phyloP scores from a whole-genome alignment of 2,797 vertebrate genomes.

The Loriculus beryllinus region DNA sequence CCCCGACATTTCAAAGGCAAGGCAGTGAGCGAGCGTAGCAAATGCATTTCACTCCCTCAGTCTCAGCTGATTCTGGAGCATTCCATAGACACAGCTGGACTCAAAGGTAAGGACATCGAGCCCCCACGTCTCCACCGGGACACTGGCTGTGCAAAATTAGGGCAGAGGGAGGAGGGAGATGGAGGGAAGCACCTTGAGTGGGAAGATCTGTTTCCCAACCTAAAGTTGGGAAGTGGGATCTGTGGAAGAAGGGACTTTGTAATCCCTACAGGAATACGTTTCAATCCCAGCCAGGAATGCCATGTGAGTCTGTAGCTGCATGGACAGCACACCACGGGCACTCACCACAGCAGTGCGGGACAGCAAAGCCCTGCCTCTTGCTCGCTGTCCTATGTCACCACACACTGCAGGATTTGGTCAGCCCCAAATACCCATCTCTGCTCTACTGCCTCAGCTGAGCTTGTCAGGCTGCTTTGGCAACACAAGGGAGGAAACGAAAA shows the following conservation, averaged over 20 bases:
- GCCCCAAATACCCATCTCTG: not conserved
- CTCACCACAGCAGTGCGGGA: fast-evolving
- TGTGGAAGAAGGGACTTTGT: not conserved
- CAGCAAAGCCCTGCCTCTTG: not conserved
- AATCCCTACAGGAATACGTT: not conserved
- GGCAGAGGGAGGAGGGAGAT: not conserved
- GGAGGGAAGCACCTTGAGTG: not conserved
- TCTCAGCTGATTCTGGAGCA: not conserved
- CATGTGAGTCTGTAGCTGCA: not conserved
- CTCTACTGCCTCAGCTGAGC: not conserved
- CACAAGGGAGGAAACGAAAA: not conserved
- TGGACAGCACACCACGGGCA: fast-evolving
- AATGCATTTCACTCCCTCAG: not conserved
- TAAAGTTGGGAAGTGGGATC: not conserved
- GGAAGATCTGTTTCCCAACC: not conserved
- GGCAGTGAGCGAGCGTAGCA: not conserved
- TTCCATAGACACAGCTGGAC: not conserved
- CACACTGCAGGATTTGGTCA: fast-evolving
- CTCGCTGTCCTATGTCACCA: fast-evolving
- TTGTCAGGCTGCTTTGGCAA: not conserved
- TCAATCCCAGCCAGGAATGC: not conserved
- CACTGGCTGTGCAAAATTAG: not conserved
- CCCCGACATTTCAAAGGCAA: not conserved
- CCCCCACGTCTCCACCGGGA: not conserved
- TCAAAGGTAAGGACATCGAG: not conserved